A percentile compares a stretch with the other conserved stretches of the same genome.
These are phyloP conservation scores for Sinohyriopsis cumingii DNA, from an alignment of 2,888 invertebrate genomes.

Conservation along the genomic window DNA sequence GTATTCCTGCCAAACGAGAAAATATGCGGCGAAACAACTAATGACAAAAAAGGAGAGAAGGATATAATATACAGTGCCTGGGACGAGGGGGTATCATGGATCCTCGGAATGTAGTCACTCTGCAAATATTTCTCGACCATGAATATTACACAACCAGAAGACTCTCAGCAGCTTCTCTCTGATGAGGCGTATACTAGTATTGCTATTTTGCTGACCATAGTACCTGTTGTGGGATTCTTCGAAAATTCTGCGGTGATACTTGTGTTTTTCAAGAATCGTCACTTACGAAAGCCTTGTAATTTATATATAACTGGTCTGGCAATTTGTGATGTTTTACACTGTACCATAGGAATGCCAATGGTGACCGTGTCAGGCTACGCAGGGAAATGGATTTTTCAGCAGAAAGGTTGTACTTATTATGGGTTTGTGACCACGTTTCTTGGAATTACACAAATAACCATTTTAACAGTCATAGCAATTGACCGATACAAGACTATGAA, in stretches of 20 bases:
- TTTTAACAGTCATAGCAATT: not conserved
- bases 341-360: slow-evolving; percentile 2
- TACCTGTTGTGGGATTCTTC: not conserved
- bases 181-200: not conserved
- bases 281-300: not conserved
- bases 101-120: no score
- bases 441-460: slow-evolving; percentile 7
- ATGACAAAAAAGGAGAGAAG: no score
- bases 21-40: no score
- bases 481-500: not conserved
- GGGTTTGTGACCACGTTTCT: slow-evolving; percentile 6
- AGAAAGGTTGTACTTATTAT: not conserved
- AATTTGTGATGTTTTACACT: slow-evolving; percentile 1
- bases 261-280: not conserved
- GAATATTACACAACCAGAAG: no score
- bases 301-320: slow-evolving; percentile 1
- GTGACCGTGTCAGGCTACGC: not conserved
- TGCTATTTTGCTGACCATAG: not conserved
- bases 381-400: not conserved
- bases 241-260: not conserved
- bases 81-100: no score
- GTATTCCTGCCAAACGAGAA: no score
- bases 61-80: no score
- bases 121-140: no score
- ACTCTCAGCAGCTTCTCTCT: no score